Percentiles rank a stretch among this genome's conserved stretches.
These are phyloP conservation scores for Chromoteleia sp. DNA, from an alignment of 2,888 invertebrate species.

Conservation along the genomic window DNA sequence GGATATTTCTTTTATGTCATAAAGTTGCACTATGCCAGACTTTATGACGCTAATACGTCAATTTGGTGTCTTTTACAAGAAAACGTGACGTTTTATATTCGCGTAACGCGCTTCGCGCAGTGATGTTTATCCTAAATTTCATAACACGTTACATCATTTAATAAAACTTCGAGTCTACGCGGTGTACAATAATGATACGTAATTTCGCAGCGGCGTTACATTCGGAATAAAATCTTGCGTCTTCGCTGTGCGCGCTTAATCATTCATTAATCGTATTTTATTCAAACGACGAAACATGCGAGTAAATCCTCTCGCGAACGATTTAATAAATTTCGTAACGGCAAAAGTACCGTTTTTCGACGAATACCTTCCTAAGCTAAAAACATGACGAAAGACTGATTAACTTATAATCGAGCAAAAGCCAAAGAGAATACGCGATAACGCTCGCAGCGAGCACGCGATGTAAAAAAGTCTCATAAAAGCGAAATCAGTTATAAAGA, in stretches of 20 bases:
- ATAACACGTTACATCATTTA: not conserved
- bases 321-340: no score
- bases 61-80: constrained; percentile 9
- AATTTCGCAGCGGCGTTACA: no score
- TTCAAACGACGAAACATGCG: no score
- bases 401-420: constrained; percentile 10
- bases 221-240: no score
- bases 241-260: no score
- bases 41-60: constrained; percentile 19
- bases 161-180: not conserved
- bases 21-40: not conserved
- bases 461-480: constrained; percentile 27
- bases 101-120: not conserved
- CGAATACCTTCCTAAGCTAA: no score
- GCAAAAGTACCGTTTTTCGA: no score
- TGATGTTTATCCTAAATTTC: constrained; percentile 2
- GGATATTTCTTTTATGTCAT: not conserved
- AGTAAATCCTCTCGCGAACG: no score
- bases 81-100: constrained; percentile 3
- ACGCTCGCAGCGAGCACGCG: constrained; percentile 15
- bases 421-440: constrained; percentile 15
- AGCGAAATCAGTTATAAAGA: constrained; percentile 42
- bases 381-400: not conserved
- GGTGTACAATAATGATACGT: not conserved
- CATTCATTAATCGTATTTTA: no score